These are phyloP conservation scores for Erythrocercus mccallii DNA, from an alignment of 2,113 vertebrate species.

Conservation along the genomic window DNA sequence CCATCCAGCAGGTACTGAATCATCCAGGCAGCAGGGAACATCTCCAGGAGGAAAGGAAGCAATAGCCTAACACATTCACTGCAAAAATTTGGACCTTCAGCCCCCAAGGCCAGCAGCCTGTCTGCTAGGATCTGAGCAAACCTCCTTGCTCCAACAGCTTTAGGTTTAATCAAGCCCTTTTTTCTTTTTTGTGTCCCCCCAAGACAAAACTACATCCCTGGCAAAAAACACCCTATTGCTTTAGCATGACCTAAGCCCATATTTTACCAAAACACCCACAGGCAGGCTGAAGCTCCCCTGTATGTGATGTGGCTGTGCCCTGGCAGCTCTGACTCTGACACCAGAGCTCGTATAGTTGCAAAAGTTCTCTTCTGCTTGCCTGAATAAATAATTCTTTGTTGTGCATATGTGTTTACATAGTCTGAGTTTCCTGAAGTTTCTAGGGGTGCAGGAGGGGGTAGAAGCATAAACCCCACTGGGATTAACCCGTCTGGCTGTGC, in stretches of 20 bases:
- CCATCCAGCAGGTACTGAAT: rapidly evolving
- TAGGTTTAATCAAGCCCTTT: neutral
- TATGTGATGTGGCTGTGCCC: rapidly evolving
- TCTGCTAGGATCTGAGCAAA: neutral
- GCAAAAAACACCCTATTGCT: neutral
- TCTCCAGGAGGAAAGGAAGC: neutral
- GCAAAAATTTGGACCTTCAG: neutral
- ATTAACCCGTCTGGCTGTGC: neutral
- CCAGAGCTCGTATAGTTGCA: rapidly evolving
- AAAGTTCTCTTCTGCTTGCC: neutral
- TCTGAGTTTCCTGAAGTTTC: neutral
- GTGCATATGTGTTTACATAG: neutral
- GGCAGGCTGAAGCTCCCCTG: neutral
- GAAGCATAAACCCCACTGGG: neutral
- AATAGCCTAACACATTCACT: neutral
- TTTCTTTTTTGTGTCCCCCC: neutral
- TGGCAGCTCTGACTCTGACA: neutral
- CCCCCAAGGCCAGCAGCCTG: neutral
- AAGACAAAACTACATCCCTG: neutral
- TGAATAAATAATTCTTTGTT: neutral
- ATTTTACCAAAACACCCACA: neutral
- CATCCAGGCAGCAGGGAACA: rapidly evolving
- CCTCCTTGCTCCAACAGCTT: neutral
- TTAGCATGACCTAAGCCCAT: neutral
- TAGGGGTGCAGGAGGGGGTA: neutral